Base-by-base conservation (phyloP, 2,113 vertebrate genomes). In the Myotis yumanensis region DNA sequence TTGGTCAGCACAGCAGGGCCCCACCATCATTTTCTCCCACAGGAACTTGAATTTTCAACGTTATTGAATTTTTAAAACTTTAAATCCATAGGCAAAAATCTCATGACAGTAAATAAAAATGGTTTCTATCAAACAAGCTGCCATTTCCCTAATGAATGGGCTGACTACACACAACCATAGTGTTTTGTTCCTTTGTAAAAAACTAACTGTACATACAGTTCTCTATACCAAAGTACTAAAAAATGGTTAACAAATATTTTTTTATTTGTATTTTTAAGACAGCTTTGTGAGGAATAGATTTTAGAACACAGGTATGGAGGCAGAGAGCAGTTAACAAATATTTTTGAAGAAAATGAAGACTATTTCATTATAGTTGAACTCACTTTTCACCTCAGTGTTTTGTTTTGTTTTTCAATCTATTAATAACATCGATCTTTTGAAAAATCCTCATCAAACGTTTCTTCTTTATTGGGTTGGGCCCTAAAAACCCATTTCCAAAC, bases 181-280 rank as follows among this genome's bases (percentile, higher is more conserved):
- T 73, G 3, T 76, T 88, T 86, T 79, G 22, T 75, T 84, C 66
- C 89, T 93, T 92, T 40, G 11, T 77, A 81, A 75, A 40, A 95
- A n/a, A 80, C 59, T 52, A 73, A 71, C 25, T 43, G 25, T 11
- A 69, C 17, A 32, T 18, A 35, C 48, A 76, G 2, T 89, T 86
- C 37, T 95, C 52, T 81, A 87, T 5, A 88, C 71, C 84, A 93
- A 96, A 95, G 95, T 84, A 84, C 75, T 80, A 68, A 92, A 90
- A 82, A 68, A 69, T 22, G 57, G n/a, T 48, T 91, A 82, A 85
- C 79, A 86, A 46, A 62, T 62, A 62, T 62, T 62, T 62, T 59
- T 59, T 11, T 62, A 79, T 59, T 32, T 57, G 35, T 68, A 40
- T 77, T 94, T 91, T 85, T 51, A 80, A 75, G 59, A 48, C 62